These are phyloP conservation scores for Arbacia lixula DNA, from an alignment of 53 echinoderm and acorn worm species.

Conservation along the genomic window DNA sequence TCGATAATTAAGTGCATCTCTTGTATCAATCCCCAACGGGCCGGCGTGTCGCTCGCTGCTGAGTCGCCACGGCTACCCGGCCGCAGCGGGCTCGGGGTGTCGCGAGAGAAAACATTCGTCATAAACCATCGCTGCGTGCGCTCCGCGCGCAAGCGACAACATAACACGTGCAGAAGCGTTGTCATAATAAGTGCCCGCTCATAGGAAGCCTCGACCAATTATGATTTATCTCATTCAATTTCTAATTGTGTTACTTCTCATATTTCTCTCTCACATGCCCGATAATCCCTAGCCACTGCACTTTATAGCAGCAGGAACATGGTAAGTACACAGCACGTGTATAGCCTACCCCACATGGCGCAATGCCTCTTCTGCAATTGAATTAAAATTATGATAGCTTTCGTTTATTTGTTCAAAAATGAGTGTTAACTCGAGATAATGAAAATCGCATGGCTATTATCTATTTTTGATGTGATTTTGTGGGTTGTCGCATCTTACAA, in stretches of 20 bases:
- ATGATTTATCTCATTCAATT: conserved; percentile 56
- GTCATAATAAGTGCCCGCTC: conserved; percentile 40
- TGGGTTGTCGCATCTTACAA: too few species aligned
- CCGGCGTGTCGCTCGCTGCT: not conserved
- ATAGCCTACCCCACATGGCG: too few species aligned
- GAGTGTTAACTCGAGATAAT: too few species aligned
- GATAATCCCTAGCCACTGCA: not conserved
- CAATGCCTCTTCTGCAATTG: too few species aligned
- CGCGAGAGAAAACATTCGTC: not conserved
- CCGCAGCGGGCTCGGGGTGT: not conserved
- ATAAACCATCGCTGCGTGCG: conserved; percentile 1
- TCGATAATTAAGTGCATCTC: conserved; percentile 50
- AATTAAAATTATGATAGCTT: too few species aligned
- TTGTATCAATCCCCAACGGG: conserved; percentile 16
- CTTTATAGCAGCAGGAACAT: not conserved
- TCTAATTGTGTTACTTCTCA: conserved; percentile 28
- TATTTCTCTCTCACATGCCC: not conserved
- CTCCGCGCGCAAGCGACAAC: not conserved
- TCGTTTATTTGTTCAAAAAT: too few species aligned
- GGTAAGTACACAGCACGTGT: too few species aligned
- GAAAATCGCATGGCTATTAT: too few species aligned
- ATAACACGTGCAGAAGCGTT: conserved; percentile 34
- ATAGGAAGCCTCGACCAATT: conserved; percentile 25
- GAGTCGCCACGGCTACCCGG: not conserved
- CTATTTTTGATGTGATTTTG: too few species aligned